Evolutionary conservation across 2,888 invertebrate species (phyloP), one percentile per base, ranked within the genome.

Genomic region (Pyrrhia umbra): DNA sequence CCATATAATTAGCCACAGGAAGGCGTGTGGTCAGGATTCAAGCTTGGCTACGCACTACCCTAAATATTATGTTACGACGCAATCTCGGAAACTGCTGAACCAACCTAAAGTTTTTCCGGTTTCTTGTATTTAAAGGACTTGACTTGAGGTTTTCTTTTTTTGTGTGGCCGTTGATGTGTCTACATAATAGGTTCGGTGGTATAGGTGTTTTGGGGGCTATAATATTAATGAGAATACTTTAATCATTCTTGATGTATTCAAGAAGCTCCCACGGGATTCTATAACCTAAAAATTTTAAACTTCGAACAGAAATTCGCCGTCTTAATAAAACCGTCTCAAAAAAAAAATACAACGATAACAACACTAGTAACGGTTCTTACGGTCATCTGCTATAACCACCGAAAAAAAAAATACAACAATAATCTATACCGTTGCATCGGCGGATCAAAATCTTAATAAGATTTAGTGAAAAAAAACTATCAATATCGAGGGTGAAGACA

Each of bases 1-100:
- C 62, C 68, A 66, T 76, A 79, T 77, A 63, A 73, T 79, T 69
- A 78, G 52, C 13, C 50, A 43, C 69, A 73, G 80, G 79, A 79
- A 68, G 69, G 42, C 45, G 51, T 65, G 79, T 61, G 79, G 79
- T 76, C 67, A 72, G 79, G 79, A 80, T 60, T 66, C 67, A 73
- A 74, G 79, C 80, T 71, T 64, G 21, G 61, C 13, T 79, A 77
- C 69, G 23, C 62, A 47, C 69, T 60, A 58, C 73, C 77, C 65
- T 52, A 50, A 45, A 50, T 64, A 76, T 76, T 47, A 20, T n/a
- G 51, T 72, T 62, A 57, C 61, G 18, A 25, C 21, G 45, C 65
- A 27, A 65, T 69, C 75, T 65, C 39, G 34, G 58, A 46, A 66
- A 58, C 55, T 58, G 23, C 42, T 42, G 27, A 15, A 55, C 52